Conservation (phyloP, 2,888 invertebrate genomes). For the Nomada goodeniana region DNA sequence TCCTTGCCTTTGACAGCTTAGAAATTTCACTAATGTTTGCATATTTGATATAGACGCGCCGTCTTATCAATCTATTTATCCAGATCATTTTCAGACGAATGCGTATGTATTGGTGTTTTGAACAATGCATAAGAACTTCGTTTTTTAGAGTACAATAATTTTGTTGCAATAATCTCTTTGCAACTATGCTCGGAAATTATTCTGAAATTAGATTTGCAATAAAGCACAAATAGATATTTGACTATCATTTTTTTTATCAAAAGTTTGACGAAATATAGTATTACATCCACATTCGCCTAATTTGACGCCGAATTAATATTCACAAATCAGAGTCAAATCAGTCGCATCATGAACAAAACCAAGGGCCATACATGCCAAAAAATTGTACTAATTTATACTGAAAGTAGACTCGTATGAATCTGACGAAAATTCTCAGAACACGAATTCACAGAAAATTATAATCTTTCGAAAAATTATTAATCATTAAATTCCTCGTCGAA, state of each 20-base stretch:
- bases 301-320: slow-evolving; percentile 4
- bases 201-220: background rate
- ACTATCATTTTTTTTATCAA: background rate
- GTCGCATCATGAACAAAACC: slow-evolving; percentile 9
- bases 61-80: slow-evolving; percentile 21
- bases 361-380: slow-evolving; percentile 5
- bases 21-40: slow-evolving; percentile 51
- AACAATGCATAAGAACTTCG: background rate
- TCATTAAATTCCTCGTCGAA: background rate
- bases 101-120: background rate
- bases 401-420: slow-evolving; percentile 6
- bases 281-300: slow-evolving; percentile 13
- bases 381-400: slow-evolving; percentile 22
- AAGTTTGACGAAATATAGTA: background rate
- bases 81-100: slow-evolving; percentile 1
- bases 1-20: slow-evolving; percentile 17
- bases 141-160: too few species aligned
- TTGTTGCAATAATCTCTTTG: background rate
- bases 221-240: background rate
- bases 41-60: slow-evolving; percentile 21
- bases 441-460: slow-evolving; percentile 8
- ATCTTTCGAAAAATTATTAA: background rate
- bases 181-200: background rate
- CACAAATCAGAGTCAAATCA: background rate
- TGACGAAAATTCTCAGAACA: background rate